Conservation (phyloP, 2,888 invertebrate species). For the Hydraecia micacea region DNA sequence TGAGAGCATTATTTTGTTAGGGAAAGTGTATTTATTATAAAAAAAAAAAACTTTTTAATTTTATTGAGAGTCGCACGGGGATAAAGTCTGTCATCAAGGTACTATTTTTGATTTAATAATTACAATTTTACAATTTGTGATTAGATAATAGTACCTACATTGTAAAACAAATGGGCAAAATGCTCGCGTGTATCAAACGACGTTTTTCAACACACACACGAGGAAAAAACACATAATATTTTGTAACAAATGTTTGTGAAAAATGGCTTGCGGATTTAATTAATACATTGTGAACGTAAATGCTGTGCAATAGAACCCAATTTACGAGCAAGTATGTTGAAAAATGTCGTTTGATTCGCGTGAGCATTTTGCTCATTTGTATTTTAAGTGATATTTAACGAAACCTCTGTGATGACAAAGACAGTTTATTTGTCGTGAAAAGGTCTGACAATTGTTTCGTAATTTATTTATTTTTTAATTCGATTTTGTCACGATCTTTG, state of each 20-base stretch:
- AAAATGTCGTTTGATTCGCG: not conserved
- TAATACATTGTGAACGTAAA: not conserved
- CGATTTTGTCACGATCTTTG: constrained; percentile 29
- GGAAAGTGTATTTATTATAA: not conserved
- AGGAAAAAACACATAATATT: not conserved
- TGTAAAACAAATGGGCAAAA: not conserved
- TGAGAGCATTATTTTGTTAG: constrained; percentile 1
- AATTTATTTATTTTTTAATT: constrained; percentile 4
- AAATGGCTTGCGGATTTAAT: not conserved
- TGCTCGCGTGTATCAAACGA: not conserved
- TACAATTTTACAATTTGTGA: not conserved
- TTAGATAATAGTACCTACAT: not conserved
- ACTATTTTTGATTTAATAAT: constrained; percentile 6
- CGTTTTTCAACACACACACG: not conserved
- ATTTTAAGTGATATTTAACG: constrained; percentile 37
- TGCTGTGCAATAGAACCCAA: not conserved
- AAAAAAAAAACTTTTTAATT: constrained; percentile 8
- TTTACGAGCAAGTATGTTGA: not conserved
- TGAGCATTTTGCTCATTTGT: not conserved
- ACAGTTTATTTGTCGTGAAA: constrained; percentile 28
- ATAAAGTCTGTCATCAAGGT: constrained; percentile 8
- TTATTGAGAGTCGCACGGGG: not conserved
- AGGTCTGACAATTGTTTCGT: constrained; percentile 4
- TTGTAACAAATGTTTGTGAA: not conserved
- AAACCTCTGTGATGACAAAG: constrained; percentile 47